Conservation (phyloP, 2,113 vertebrate species). For the Ifrita kowaldi region DNA sequence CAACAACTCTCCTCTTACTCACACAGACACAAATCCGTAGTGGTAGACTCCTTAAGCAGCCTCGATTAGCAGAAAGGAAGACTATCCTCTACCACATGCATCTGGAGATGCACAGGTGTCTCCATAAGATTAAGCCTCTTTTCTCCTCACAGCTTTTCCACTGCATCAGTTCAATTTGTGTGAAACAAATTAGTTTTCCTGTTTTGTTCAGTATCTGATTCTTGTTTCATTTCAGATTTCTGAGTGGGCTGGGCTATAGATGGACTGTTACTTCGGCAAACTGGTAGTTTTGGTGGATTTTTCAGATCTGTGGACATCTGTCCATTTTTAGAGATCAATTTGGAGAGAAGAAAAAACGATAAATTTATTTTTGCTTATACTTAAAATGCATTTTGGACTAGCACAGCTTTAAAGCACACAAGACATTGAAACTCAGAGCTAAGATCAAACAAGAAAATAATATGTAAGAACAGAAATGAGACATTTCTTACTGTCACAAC, state of each 20-base stretch:
- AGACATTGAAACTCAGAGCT: neutral
- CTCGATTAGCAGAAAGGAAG: neutral
- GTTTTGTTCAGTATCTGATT: neutral
- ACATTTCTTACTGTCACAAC: neutral
- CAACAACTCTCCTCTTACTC: neutral
- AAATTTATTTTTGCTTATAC: neutral
- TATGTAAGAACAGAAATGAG: neutral
- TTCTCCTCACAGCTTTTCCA: neutral
- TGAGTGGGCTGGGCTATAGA: neutral
- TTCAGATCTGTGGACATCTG: neutral
- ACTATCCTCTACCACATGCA: neutral
- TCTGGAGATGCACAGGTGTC: neutral
- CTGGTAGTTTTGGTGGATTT: neutral
- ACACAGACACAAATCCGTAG: neutral
- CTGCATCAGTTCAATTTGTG: neutral
- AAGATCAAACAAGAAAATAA: neutral
- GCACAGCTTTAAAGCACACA: neutral
- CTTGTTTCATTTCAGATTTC: neutral
- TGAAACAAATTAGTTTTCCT: neutral
- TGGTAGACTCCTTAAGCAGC: neutral
- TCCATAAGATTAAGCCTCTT: neutral
- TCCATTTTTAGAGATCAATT: neutral
- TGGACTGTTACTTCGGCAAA: neutral
- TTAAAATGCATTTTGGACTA: neutral
- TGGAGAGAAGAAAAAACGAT: neutral